These are phyloP conservation scores for Temnopleurus reevesii DNA, from an alignment of 53 echinoderm and acorn worm genomes.

Conservation along the genomic window DNA sequence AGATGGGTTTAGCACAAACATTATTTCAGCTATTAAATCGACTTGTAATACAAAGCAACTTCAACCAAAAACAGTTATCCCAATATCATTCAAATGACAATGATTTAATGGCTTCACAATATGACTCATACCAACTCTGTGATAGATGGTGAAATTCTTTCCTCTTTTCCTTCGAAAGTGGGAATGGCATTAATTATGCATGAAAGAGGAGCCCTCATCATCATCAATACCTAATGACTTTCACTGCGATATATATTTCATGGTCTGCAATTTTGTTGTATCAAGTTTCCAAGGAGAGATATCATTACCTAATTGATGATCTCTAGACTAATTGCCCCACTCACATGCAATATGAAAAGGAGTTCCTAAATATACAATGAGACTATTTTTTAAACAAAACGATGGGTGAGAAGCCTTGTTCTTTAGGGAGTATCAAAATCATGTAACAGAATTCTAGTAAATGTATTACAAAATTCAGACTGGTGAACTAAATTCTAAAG, in stretches of 20 bases:
- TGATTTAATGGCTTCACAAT: no score
- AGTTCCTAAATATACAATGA: not conserved
- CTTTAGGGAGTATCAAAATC: no score
- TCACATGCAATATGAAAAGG: not conserved
- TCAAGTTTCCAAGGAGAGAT: not conserved
- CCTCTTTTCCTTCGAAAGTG: not conserved
- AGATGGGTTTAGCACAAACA: no score
- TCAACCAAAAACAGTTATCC: no score
- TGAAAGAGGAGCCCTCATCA: constrained; percentile 27
- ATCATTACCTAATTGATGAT: constrained; percentile 1
- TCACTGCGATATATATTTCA: constrained; percentile 23
- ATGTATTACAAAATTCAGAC: no score
- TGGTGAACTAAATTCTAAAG: no score
- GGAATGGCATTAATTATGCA: constrained; percentile 32
- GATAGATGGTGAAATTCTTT: not conserved
- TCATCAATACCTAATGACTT: constrained; percentile 31
- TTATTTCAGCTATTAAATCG: no score
- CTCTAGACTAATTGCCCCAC: not conserved
- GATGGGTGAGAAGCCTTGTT: no score
- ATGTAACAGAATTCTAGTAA: no score
- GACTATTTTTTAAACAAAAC: not conserved
- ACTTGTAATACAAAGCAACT: no score
- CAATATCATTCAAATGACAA: no score
- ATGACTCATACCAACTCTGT: not conserved
- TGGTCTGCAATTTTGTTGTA: constrained; percentile 36